phyloP scores from a whole-genome alignment of 2,113 vertebrate species.

The Cygnus buccinator region DNA sequence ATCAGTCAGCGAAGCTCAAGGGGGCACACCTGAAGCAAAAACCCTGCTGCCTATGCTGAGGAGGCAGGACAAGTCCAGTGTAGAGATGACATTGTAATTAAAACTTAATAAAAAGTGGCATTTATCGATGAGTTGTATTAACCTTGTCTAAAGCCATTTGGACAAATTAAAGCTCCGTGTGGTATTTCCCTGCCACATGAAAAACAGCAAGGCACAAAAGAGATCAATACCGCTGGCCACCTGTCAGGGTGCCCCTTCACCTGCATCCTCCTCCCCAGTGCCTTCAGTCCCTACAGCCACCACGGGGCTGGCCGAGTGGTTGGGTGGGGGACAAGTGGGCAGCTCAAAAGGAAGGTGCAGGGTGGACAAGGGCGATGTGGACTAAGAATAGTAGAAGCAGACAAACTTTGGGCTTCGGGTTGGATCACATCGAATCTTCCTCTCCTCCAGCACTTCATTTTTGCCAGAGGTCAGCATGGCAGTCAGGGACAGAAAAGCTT shows the following conservation, averaged over 20 bases:
- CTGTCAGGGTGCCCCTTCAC: not conserved
- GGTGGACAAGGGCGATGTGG: too few relatives aligned
- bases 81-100: conserved; percentile 25
- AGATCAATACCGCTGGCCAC: not conserved
- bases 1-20: not conserved
- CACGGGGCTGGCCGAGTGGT: too few relatives aligned
- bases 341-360: too few relatives aligned
- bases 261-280: not conserved
- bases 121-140: conserved; percentile 22
- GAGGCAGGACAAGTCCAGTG: not conserved
- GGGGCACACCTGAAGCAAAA: not conserved
- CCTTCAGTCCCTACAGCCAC: too few relatives aligned
- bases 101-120: conserved; percentile 37
- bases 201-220: not conserved
- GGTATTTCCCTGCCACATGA: not conserved
- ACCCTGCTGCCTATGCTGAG: not conserved
- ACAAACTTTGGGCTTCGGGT: not conserved
- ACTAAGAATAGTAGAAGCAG: not conserved
- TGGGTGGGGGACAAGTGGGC: too few relatives aligned
- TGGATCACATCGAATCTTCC: not conserved
- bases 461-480: not conserved
- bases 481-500: not conserved
- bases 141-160: conserved; percentile 56
- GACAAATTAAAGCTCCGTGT: conserved; percentile 24
- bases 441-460: not conserved